Evolutionary conservation across 2,113 vertebrate species (phyloP), one percentile per base, ranked within the genome.

Genomic region (Chloropsis cyanopogon): DNA sequence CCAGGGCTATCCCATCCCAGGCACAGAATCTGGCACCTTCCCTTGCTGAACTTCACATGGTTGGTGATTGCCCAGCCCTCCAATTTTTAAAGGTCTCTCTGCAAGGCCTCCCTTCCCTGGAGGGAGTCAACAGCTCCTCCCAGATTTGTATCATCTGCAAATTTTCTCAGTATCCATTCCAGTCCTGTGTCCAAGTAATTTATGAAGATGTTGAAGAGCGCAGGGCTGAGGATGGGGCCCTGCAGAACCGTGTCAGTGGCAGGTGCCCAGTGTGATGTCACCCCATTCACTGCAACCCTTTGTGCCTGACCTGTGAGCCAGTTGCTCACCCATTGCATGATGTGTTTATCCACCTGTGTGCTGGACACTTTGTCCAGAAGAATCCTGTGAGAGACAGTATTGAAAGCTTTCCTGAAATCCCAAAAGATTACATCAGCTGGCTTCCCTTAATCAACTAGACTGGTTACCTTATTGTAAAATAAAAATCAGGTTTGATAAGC

Each of bases 261-360:
- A 66, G 35, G 11, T 35, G 0, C 0, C 21, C 44, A 21, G 0
- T 35, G 35, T 35, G 52, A 21, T 50, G 4, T 59, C 25, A 35
- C 11, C 21, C 16, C 35, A 76, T 31, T 42, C 61, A 31, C 25
- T 42, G 5, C 5, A 31, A 42, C 6, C 1, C 61, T 66, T 42
- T 42, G 11, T 66, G 37, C 25, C 16, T 0, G 0, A 35, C 52
- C 31, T 0, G 0, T 21, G 31, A 31, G 20, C 44, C 61, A 31
- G 2, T 3, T 50, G 37, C 2, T 50, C 24, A 66, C 13, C 8
- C 20, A 35, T 25, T 3, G 1, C 16, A 25, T 6, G 9, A 44
- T 3, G 31, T 18, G 22, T 60, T 17, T 37, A 12, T 60, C 14
- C 26, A 33, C 6, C 18, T 26, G 31, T 26, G 31, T 33, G 37